phyloP scores from a whole-genome alignment of 2,797 vertebrate genomes.

The Uromys caudimaculatus region DNA sequence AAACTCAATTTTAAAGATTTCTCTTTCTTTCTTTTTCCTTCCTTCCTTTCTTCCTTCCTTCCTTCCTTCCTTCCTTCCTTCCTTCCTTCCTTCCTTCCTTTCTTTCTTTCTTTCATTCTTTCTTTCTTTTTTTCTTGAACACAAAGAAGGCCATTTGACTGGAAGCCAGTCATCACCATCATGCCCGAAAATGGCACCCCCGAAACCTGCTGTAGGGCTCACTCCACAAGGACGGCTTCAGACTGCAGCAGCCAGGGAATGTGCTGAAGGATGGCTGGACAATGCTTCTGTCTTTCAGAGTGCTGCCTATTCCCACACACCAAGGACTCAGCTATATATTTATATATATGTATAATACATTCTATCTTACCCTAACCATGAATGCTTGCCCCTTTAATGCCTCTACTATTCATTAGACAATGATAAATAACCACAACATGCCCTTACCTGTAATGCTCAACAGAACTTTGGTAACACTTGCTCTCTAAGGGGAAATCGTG shows the following conservation, averaged over 20 bases:
- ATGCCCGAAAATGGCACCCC: constrained; percentile 58
- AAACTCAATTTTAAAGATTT: constrained; percentile 6
- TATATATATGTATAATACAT: constrained; percentile 75
- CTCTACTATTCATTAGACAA: constrained; percentile 81
- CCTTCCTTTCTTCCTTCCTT: neutral
- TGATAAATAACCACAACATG: constrained; percentile 82
- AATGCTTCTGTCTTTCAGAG: constrained; percentile 73
- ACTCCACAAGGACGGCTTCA: neutral
- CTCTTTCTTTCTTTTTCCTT: neutral
- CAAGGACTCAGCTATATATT: constrained; percentile 71
- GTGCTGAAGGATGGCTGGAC: constrained; percentile 50
- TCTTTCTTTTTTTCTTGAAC: constrained; percentile 28
- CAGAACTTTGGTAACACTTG: constrained; percentile 89
- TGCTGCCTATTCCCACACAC: constrained; percentile 78
- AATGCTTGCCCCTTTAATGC: constrained; percentile 79
- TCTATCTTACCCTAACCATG: constrained; percentile 82
- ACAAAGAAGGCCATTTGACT: constrained; percentile 61
- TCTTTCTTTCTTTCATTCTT: neutral
- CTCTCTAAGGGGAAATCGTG: constrained; percentile 84
- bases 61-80: neutral
- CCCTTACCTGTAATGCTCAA: constrained; percentile 83
- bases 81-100: neutral
- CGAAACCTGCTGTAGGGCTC: constrained; percentile 34
- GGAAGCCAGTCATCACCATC: neutral
- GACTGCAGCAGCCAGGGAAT: constrained; percentile 48